A percentile compares a stretch with the other conserved stretches of the same genome.
phyloP scores from a whole-genome alignment of 2,113 vertebrate species.

The Irena cyanogastra region DNA sequence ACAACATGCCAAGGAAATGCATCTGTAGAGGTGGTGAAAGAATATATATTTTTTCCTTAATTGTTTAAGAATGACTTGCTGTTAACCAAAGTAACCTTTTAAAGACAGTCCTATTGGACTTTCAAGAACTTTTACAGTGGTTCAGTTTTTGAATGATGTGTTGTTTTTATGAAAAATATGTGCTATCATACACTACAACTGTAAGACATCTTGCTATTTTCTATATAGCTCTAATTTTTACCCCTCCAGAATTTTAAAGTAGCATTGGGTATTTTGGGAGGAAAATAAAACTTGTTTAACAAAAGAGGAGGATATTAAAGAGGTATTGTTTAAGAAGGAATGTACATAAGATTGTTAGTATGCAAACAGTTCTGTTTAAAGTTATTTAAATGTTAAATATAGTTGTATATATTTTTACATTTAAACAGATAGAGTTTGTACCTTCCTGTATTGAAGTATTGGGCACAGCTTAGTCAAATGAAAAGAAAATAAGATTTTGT shows the following conservation, averaged over 20 bases:
- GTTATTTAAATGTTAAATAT: constrained; percentile 77
- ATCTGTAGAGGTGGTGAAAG: constrained; percentile 44
- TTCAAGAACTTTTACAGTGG: neutral
- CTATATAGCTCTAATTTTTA: constrained; percentile 26
- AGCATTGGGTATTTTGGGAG: constrained; percentile 54
- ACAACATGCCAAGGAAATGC: constrained; percentile 8
- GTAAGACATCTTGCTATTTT: constrained; percentile 50
- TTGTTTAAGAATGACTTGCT: constrained; percentile 66
- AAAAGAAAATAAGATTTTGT: neutral
- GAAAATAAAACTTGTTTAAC: constrained; percentile 45
- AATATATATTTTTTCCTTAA: constrained; percentile 20
- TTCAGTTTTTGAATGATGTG: constrained; percentile 25
- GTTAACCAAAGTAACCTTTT: constrained; percentile 70
- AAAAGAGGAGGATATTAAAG: constrained; percentile 54
- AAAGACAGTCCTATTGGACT: constrained; percentile 44
- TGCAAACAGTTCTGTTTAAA: constrained; percentile 60
- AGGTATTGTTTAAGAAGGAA: constrained; percentile 64
- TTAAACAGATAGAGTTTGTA: constrained; percentile 54
- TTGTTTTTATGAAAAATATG: constrained; percentile 24
- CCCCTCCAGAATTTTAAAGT: constrained; percentile 48
- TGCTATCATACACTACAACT: neutral
- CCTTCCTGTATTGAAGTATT: constrained; percentile 42
- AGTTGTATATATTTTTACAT: constrained; percentile 76
- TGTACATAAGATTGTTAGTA: constrained; percentile 72
- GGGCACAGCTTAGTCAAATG: neutral